Evolutionary conservation across 2,888 invertebrate species (phyloP).

Genomic region (Lasioglossum lativentre): DNA sequence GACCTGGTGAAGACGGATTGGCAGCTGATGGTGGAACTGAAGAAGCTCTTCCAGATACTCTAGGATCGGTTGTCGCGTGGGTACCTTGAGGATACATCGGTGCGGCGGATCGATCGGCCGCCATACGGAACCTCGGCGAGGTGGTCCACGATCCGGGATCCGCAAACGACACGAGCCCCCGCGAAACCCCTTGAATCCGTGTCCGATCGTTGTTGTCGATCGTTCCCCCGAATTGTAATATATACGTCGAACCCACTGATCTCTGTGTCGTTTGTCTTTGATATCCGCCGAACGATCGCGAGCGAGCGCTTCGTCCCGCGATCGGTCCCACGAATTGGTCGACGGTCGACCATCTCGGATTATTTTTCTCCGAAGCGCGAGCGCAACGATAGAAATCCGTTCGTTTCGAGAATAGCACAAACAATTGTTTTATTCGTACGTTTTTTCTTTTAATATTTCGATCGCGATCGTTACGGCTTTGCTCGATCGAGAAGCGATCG

Average conservation of each 20-base stretch:
- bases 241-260: constrained; percentile 41
- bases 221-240: constrained; percentile 55
- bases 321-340: too few species aligned
- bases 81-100: constrained; percentile 25
- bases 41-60: constrained; percentile 98
- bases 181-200: constrained; percentile 10
- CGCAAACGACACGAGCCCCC: not conserved
- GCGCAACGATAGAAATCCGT: not conserved
- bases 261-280: constrained; percentile 44
- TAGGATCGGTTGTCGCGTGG: constrained; percentile 84
- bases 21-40: constrained; percentile 99
- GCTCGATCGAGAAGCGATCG: constrained; percentile 7
- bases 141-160: constrained; percentile 22
- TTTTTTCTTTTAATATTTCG: not conserved
- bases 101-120: constrained; percentile 18
- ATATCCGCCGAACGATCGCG: constrained; percentile 28
- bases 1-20: constrained; percentile 98
- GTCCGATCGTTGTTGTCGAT: constrained; percentile 37
- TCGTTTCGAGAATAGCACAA: not conserved
- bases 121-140: constrained; percentile 10
- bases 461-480: not conserved
- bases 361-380: not conserved
- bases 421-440: not conserved
- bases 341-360: not conserved
- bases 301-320: constrained; percentile 33